Conservation (phyloP, 2,797 vertebrate genomes). For the Telmatherina bonti region DNA sequence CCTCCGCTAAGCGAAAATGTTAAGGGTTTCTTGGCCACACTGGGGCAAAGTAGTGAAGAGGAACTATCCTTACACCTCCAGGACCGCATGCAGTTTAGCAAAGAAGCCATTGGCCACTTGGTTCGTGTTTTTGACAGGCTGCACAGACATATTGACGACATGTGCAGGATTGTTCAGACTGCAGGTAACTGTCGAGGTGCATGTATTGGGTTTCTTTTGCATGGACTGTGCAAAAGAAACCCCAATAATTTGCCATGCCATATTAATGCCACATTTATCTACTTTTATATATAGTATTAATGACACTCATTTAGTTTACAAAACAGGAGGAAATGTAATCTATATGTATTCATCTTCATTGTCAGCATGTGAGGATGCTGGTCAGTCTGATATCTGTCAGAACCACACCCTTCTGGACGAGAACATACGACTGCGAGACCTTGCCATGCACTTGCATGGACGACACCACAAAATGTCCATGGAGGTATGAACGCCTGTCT, state of each 20-base stretch:
- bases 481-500: conserved; percentile 80
- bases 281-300: not conserved
- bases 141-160: conserved; percentile 85
- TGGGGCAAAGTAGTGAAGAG: conserved; percentile 91
- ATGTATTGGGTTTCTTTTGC: not conserved
- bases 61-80: conserved; percentile 91
- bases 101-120: conserved; percentile 87
- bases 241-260: not conserved
- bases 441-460: conserved; percentile 89
- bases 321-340: not conserved
- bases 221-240: not conserved
- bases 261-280: not conserved
- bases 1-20: conserved; percentile 86
- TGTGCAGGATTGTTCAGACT: conserved; percentile 84
- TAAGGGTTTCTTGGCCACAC: conserved; percentile 86
- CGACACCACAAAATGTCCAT: conserved; percentile 93
- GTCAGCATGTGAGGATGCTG: conserved; percentile 82
- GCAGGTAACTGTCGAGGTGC: conserved; percentile 76
- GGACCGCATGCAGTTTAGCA: conserved; percentile 93
- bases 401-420: conserved; percentile 87
- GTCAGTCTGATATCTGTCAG: conserved; percentile 70
- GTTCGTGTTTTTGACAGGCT: conserved; percentile 89
- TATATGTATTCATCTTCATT: not conserved
- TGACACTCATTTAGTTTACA: not conserved
- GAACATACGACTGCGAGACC: conserved; percentile 87